A percentile compares a stretch with the other conserved stretches of the same genome.
These are phyloP conservation scores for Torymus tubicola DNA, from an alignment of 2,888 invertebrate species.

Conservation along the genomic window DNA sequence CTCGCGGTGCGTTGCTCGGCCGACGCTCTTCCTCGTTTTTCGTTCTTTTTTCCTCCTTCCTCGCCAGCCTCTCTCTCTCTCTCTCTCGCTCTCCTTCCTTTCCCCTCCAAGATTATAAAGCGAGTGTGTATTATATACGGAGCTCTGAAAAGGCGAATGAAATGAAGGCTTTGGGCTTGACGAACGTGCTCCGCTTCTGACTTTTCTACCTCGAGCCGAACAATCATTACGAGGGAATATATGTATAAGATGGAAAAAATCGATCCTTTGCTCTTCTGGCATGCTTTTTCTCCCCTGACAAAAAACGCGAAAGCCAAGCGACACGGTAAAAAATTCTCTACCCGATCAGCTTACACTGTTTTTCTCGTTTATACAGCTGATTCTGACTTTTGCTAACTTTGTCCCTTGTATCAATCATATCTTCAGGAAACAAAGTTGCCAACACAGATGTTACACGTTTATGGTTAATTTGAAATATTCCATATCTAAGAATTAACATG, in stretches of 20 bases:
- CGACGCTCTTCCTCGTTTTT: slow-evolving; percentile 58
- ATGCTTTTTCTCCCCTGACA: background rate
- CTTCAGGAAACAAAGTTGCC: too few species aligned
- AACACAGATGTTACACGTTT: too few species aligned
- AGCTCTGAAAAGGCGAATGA: background rate
- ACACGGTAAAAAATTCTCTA: too few species aligned
- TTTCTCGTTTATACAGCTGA: too few species aligned
- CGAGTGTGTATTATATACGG: slow-evolving; percentile 25
- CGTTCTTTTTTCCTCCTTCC: slow-evolving; percentile 53
- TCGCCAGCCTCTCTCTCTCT: background rate
- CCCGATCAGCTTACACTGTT: too few species aligned
- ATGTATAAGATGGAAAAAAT: slow-evolving; percentile 27
- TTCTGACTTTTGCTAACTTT: too few species aligned
- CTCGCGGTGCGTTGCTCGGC: slow-evolving; percentile 52
- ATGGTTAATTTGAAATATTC: too few species aligned
- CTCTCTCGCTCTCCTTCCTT: slow-evolving; percentile 1
- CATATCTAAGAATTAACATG: too few species aligned
- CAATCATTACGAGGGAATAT: slow-evolving; percentile 46
- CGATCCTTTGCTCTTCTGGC: background rate
- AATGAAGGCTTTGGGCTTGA: slow-evolving; percentile 10
- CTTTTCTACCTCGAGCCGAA: background rate
- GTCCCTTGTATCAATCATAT: too few species aligned
- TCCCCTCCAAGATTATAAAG: slow-evolving; percentile 30
- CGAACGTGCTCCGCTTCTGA: slow-evolving; percentile 12
- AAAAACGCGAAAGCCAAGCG: too few species aligned